Base-by-base conservation (phyloP, 2,797 vertebrate genomes). In the Diplodus sargus region DNA sequence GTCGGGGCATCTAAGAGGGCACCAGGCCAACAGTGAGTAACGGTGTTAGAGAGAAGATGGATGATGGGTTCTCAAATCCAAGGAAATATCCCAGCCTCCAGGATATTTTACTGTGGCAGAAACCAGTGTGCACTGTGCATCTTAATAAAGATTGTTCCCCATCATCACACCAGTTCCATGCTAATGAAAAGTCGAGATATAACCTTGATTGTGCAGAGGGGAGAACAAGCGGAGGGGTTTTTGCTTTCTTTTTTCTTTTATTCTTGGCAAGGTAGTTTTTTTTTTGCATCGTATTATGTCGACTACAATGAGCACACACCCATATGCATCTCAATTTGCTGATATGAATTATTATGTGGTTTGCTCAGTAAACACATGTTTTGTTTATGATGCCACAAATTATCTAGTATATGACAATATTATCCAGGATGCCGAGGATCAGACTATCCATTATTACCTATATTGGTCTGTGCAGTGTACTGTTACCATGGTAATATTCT, bases 401-500 rank as follows among this genome's bases (percentile, higher is more conserved):
- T 30, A 59, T 63, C 56, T 49, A 28, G 12, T 25, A 12, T 51
- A 51, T 80, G 25, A 66, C 51, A 51, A 58, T 30, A 75, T 68
- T 42, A 53, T 65, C 45, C 56, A 63, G 51, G 56, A 65, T 17
- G 45, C 42, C 47, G 60, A 57, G 25, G 39, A 15, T 64, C 62
- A 58, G 9, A 51, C 56, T 62, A 28, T 69, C 84, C 61, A 70
- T 63, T 28, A 34, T 76, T 67, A 74, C 59, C 69, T 76, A 34
- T 49, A 66, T 20, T 43, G 57, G 23, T 76, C 13, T 60, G 56
- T 62, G 79, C 30, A 18, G 58, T 64, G 34, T 58, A 66, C 23
- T 34, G 86, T 92, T 88, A 82, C 89, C 87, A 91, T 91, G 88
- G 88, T 75, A 63, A 91, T 71, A 49, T 59, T 76, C 23, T 74